A percentile compares a stretch with the other conserved stretches of the same genome.
phyloP scores from a whole-genome alignment of 64 coral and sea anemone genomes.

The Montipora capricornis region DNA sequence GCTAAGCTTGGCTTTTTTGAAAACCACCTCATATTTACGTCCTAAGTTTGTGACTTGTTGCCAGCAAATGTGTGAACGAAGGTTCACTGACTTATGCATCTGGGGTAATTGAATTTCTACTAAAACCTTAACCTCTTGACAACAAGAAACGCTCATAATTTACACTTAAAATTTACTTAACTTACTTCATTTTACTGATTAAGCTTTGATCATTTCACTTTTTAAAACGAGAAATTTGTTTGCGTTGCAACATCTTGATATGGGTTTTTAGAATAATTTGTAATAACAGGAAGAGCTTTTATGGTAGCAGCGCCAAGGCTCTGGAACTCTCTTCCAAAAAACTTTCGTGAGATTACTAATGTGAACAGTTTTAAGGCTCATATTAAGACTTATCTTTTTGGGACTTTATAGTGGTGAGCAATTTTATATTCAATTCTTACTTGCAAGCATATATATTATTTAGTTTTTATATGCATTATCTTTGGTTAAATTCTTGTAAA shows the following conservation, averaged over 20 bases:
- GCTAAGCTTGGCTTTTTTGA: neutral
- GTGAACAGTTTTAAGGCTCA: no score
- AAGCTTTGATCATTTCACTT: neutral
- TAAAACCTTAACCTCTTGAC: neutral
- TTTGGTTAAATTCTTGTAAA: no score
- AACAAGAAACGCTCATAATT: neutral
- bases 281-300: no score
- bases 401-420: no score
- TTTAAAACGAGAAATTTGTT: neutral
- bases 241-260: neutral
- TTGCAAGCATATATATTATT: no score
- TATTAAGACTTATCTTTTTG: no score
- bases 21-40: neutral
- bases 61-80: constrained; percentile 2
- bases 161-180: constrained; percentile 5
- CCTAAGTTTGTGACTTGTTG: neutral
- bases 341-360: no score
- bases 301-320: no score
- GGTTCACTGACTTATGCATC: constrained; percentile 6
- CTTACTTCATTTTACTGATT: neutral
- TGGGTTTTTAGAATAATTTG: neutral
- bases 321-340: no score
- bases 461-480: no score
- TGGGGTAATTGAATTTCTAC: neutral
- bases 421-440: no score